Percentiles rank a stretch among this genome's conserved stretches.
Evolutionary conservation across 2,113 vertebrate species (phyloP).

Genomic region (Antechinus stuartii): DNA sequence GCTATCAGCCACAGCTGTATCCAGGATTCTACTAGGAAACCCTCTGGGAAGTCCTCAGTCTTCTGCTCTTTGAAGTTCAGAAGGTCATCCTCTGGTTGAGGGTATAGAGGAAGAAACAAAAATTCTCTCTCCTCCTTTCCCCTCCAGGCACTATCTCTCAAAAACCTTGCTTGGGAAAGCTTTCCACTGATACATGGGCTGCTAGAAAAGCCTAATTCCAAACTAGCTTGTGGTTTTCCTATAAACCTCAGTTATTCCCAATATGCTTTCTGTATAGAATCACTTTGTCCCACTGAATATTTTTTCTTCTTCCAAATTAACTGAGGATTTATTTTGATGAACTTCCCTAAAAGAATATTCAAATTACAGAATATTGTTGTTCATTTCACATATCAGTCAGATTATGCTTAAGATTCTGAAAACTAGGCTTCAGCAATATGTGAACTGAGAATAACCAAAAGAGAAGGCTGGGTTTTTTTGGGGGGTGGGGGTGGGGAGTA

Average conservation of each 20-base stretch:
- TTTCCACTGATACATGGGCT: background rate
- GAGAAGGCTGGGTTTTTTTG: too few species aligned
- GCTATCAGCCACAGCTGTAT: background rate
- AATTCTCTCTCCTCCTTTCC: background rate
- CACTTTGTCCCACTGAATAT: background rate
- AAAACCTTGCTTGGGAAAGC: background rate
- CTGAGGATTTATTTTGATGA: background rate
- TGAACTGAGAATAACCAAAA: too few species aligned
- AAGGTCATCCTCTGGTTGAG: background rate
- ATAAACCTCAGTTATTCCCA: background rate
- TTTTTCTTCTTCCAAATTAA: background rate
- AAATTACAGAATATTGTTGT: too few species aligned
- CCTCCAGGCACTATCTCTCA: background rate
- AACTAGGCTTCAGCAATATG: too few species aligned
- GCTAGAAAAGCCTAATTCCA: background rate
- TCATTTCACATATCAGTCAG: too few species aligned
- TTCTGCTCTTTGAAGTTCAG: background rate
- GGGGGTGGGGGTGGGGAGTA: too few species aligned
- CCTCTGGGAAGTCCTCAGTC: background rate
- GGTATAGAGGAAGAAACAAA: background rate
- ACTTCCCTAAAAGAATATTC: too few species aligned
- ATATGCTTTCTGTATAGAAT: background rate
- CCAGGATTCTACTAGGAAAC: background rate
- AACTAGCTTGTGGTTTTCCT: background rate
- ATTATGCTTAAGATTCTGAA: too few species aligned